These are phyloP conservation scores for Mesochorus sp. DNA, from an alignment of 2,888 invertebrate genomes.

Conservation along the genomic window DNA sequence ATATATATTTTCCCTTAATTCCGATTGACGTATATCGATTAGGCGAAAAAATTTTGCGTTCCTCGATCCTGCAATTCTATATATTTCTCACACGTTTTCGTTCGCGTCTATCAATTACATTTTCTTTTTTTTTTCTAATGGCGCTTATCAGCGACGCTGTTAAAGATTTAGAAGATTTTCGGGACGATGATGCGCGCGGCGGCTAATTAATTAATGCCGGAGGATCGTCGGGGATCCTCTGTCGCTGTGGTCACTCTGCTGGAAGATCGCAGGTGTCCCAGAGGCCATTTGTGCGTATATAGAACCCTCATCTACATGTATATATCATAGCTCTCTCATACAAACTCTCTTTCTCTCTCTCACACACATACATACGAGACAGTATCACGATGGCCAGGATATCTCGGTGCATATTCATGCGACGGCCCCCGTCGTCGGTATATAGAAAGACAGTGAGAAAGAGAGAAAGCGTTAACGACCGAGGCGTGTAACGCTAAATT, in stretches of 20 bases:
- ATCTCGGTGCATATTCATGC: conserved; percentile 65
- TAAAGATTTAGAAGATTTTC: conserved; percentile 5
- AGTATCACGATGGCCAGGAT: conserved; percentile 50
- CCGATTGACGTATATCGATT: no score
- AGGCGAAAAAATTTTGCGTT: no score
- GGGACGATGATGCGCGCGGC: no score
- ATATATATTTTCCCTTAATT: no score
- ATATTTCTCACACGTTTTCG: no score
- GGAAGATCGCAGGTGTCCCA: conserved; percentile 63
- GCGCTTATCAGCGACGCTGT: neutral
- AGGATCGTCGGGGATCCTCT: neutral
- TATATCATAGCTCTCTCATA: no score
- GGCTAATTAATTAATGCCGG: conserved; percentile 5
- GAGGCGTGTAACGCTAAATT: conserved; percentile 68
- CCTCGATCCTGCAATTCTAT: no score
- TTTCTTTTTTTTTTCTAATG: neutral
- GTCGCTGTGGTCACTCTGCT: conserved; percentile 57
- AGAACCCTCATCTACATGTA: conserved; percentile 19
- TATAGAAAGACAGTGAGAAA: neutral
- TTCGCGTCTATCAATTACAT: no score
- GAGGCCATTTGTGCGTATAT: conserved; percentile 41
- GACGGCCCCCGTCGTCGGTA: conserved; percentile 19
- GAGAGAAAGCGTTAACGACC: conserved; percentile 65
- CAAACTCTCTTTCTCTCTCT: conserved; percentile 3
- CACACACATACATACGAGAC: conserved; percentile 7